Base-by-base conservation (phyloP, 2,888 invertebrate genomes). In the Nymphalis urticae region DNA sequence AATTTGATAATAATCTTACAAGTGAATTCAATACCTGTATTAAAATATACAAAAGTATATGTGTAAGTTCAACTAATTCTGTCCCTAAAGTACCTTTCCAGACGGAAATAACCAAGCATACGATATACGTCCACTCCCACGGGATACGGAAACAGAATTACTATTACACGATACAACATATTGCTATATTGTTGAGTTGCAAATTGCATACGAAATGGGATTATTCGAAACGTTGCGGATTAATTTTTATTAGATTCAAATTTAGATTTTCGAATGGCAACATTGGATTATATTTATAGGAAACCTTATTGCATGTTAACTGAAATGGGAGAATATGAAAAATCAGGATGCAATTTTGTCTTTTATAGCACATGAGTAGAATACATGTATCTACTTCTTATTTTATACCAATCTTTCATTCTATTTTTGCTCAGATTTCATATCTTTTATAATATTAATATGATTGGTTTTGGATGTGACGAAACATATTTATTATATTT, bases 141-240 rank as follows among this genome's bases (percentile, higher is more conserved):
- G 32, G 56, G 56, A 36, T 19, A 6, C 32, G 27, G 17, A 56
- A 56, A 56, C 56, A 56, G 56, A 32, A 56, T 56, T 56, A 56
- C 56, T 32, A 32, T 27, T 56, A 56, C n/a, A 56, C 36, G 56
- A 32, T 56, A 36, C 16, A 32, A 16, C 27, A 56, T 32, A 56
- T 56, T n/a, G 10, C n/a, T 36, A n/a, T 56, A 56, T 56, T 56
- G 56, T 56, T 32, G 32, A 36, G 32, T 56, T n/a, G 56, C 17
- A 62, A 66, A 62, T 48, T 62, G 66, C 66, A 66, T 56, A 61
- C 47, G 19, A 62, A 47, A 42, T 48, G n/a, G 48, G 48, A 54
- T 56, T 61, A 54, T 62, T 48, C 61, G 32, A 51, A 32, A 66
- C 36, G 48, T n/a, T 54, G 2, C 32, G 60, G 60, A 60, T 60